These are phyloP conservation scores for Pseudopipra pipra DNA, from an alignment of 2,113 vertebrate genomes.

Conservation along the genomic window DNA sequence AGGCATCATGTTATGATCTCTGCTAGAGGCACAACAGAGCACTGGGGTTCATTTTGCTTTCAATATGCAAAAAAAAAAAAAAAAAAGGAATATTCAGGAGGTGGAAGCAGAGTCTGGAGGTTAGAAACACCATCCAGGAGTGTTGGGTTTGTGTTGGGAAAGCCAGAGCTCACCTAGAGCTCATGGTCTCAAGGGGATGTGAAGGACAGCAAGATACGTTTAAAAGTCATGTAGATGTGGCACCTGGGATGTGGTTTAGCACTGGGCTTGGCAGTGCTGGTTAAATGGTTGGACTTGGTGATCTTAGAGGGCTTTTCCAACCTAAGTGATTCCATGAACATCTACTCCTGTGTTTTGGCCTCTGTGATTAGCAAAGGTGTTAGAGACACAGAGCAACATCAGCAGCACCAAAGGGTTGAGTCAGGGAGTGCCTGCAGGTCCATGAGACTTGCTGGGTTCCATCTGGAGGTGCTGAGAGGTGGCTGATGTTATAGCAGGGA, in stretches of 20 bases:
- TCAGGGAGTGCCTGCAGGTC: background rate
- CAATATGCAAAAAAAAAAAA: background rate
- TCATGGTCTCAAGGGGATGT: background rate
- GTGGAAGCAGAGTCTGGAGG: background rate
- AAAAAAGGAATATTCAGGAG: background rate
- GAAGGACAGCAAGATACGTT: background rate
- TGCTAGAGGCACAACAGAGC: background rate
- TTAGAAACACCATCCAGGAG: rapidly evolving
- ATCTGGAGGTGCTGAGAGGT: background rate
- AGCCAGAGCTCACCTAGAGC: background rate
- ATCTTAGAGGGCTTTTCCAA: background rate
- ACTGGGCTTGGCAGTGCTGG: background rate
- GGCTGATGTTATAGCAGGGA: background rate
- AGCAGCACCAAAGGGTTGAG: rapidly evolving
- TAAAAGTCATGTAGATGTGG: background rate
- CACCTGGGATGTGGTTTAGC: background rate
- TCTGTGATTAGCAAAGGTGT: background rate
- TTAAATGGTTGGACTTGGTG: background rate
- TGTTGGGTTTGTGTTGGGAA: background rate
- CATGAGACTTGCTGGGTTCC: background rate
- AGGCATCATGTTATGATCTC: background rate
- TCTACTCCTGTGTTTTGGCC: rapidly evolving
- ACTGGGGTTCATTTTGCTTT: background rate
- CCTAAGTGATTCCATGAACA: background rate
- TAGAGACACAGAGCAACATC: background rate